Conservation (phyloP, 2,797 vertebrate species). For the Megalops cyprinoides region DNA sequence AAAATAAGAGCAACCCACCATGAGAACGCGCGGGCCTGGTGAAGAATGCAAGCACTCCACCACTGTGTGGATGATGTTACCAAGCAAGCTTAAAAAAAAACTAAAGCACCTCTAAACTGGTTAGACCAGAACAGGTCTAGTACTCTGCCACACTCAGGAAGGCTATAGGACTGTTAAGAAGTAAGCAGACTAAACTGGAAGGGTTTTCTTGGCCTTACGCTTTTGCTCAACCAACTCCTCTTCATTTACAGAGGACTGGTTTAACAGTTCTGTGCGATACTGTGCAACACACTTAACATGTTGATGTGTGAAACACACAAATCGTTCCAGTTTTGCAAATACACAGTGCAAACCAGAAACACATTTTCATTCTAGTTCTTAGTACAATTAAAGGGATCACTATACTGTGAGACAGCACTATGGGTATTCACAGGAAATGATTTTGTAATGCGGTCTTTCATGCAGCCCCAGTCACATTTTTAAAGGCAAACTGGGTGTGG, state of each 20-base stretch:
- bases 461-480: background rate
- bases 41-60: background rate
- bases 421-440: background rate
- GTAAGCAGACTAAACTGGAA: background rate
- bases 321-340: background rate
- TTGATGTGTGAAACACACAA: too few species aligned
- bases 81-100: background rate
- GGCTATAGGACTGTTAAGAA: background rate
- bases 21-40: background rate
- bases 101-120: background rate
- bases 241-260: background rate
- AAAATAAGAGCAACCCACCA: background rate
- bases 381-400: background rate
- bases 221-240: background rate
- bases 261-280: background rate
- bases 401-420: background rate
- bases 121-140: background rate
- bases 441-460: background rate
- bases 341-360: background rate
- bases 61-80: background rate
- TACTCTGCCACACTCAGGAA: background rate
- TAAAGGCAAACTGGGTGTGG: background rate
- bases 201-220: too few species aligned
- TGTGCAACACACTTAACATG: too few species aligned
- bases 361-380: background rate